Conservation (phyloP, 2,797 vertebrate genomes). For the Labeo calbasu region DNA sequence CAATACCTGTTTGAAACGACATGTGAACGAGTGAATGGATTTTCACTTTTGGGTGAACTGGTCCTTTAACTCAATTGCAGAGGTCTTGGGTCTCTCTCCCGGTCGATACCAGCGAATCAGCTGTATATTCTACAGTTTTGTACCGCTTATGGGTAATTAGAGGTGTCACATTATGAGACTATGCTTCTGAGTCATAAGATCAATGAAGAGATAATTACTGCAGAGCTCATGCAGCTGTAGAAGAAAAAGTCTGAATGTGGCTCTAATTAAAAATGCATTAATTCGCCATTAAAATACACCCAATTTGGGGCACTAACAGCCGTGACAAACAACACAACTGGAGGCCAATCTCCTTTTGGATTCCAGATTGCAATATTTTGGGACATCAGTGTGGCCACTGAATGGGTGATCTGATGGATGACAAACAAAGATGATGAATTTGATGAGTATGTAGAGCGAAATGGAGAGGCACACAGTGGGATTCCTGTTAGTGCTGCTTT, state of each 20-base stretch:
- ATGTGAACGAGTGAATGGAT: neutral
- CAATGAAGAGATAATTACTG: slow-evolving; percentile 44
- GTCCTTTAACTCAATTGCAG: neutral
- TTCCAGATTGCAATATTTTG: slow-evolving; percentile 19
- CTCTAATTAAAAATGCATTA: slow-evolving; percentile 52
- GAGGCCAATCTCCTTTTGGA: slow-evolving; percentile 29
- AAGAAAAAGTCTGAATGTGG: slow-evolving; percentile 31
- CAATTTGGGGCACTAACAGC: slow-evolving; percentile 27
- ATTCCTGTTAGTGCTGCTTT: slow-evolving; percentile 47
- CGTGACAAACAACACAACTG: slow-evolving; percentile 37
- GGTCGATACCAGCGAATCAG: slow-evolving; percentile 12
- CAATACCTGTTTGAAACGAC: too few relatives aligned
- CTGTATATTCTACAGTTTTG: slow-evolving; percentile 21
- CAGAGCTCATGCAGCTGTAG: slow-evolving; percentile 19
- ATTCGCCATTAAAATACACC: slow-evolving; percentile 51
- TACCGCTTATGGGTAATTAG: slow-evolving; percentile 27
- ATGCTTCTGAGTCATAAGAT: slow-evolving; percentile 40
- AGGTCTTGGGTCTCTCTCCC: neutral
- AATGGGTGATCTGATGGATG: slow-evolving; percentile 37
- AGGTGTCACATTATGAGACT: slow-evolving; percentile 36
- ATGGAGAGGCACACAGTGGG: slow-evolving; percentile 47
- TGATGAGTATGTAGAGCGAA: slow-evolving; percentile 26
- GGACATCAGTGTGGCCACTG: slow-evolving; percentile 22
- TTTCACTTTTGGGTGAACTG: slow-evolving; percentile 6
- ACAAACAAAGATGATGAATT: slow-evolving; percentile 36